Percentiles rank a stretch among this genome's conserved stretches.
Evolutionary conservation across 2,797 vertebrate species (phyloP).

Genomic region (Lacerta bilineata): DNA sequence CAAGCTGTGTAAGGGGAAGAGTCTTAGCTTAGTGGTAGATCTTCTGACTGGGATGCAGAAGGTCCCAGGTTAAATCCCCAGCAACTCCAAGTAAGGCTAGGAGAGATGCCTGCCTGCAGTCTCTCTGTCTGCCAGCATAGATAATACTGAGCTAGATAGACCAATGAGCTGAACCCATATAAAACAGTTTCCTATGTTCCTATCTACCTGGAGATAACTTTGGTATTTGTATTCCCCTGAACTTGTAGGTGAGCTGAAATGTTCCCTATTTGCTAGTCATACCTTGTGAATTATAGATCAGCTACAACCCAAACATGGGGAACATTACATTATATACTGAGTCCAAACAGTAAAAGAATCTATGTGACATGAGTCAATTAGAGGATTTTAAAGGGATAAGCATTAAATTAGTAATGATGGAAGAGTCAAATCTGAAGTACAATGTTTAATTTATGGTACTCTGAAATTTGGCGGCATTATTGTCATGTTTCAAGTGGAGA

Average conservation of each 20-base stretch:
- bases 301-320: constrained; percentile 22
- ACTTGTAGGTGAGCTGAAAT: neutral
- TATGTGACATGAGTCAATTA: rapidly evolving
- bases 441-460: constrained; percentile 29
- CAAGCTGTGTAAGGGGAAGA: too few species aligned
- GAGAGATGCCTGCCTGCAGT: too few species aligned
- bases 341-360: neutral
- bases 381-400: constrained; percentile 16
- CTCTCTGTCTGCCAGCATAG: too few species aligned
- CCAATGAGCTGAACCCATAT: too few species aligned
- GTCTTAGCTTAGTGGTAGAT: too few species aligned
- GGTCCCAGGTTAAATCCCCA: too few species aligned
- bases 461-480: neutral
- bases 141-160: too few species aligned
- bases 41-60: too few species aligned
- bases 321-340: neutral
- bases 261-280: constrained; percentile 17
- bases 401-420: constrained; percentile 6
- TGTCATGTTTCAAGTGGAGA: constrained; percentile 6
- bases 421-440: constrained; percentile 22
- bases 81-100: too few species aligned
- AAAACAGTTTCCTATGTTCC: too few species aligned
- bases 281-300: constrained; percentile 41
- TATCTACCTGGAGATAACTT: neutral
- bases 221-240: constrained; percentile 16